Conservation (phyloP, 2,113 vertebrate species). For the Chlorodrepanis virens region DNA sequence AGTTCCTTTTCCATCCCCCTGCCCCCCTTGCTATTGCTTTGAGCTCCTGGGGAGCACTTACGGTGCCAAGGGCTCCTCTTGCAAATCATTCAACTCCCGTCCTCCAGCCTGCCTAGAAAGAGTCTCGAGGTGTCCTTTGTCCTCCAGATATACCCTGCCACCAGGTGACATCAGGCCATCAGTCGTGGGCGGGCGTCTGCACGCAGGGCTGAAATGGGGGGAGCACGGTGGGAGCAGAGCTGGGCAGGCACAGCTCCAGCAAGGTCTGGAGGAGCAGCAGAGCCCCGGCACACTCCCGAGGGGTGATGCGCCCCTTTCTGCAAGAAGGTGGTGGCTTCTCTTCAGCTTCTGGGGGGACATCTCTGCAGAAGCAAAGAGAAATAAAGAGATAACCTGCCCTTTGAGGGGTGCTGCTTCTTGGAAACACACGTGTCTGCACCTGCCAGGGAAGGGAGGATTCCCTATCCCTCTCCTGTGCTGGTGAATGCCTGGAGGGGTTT, state of each 20-base stretch:
- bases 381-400: background rate
- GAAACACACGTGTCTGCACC: background rate
- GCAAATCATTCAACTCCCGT: background rate
- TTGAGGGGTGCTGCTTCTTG: background rate
- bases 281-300: fast-evolving
- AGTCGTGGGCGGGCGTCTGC: background rate
- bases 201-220: fast-evolving
- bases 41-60: slow-evolving; percentile 43
- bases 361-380: background rate
- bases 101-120: background rate
- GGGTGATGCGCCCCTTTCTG: background rate
- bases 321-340: background rate
- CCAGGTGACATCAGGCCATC: slow-evolving; percentile 16
- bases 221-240: background rate
- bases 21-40: background rate
- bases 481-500: background rate
- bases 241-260: background rate
- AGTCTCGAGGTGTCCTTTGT: slow-evolving; percentile 22
- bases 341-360: background rate
- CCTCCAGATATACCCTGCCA: slow-evolving; percentile 56
- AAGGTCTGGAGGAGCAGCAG: background rate
- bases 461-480: background rate
- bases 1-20: background rate
- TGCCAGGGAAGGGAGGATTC: background rate
- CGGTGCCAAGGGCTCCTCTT: slow-evolving; percentile 23